Evolutionary conservation across 2,888 invertebrate species (phyloP).

Genomic region (Cerastoderma edule): DNA sequence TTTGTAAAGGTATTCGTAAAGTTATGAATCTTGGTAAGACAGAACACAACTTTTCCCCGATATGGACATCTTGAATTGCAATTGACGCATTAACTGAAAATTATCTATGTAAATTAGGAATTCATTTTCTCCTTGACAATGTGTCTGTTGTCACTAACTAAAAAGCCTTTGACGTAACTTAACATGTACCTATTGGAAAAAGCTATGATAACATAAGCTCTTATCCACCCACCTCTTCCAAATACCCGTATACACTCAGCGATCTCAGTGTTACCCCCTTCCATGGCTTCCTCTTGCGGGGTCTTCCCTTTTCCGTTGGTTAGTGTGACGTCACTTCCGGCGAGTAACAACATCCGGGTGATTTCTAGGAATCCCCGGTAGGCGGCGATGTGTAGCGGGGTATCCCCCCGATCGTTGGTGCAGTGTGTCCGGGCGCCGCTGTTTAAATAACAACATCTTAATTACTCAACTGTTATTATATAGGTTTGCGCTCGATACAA

Average conservation of each 20-base stretch:
- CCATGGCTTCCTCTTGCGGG: slow-evolving; percentile 69
- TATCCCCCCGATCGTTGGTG: slow-evolving; percentile 72
- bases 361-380: slow-evolving; percentile 70
- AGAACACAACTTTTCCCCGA: too few species aligned
- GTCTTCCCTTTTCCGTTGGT: slow-evolving; percentile 69
- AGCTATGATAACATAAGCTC: not conserved
- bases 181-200: not conserved
- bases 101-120: not conserved
- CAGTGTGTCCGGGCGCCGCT: slow-evolving; percentile 68
- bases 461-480: not conserved
- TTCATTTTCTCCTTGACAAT: not conserved
- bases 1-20: too few species aligned
- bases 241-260: slow-evolving; percentile 38
- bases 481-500: not conserved
- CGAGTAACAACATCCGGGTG: slow-evolving; percentile 53
- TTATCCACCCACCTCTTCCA: not conserved
- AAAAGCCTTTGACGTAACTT: not conserved
- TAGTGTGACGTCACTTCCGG: slow-evolving; percentile 61
- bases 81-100: not conserved
- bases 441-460: slow-evolving; percentile 5
- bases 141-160: not conserved
- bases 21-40: too few species aligned
- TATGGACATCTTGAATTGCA: not conserved
- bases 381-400: slow-evolving; percentile 71
- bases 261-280: slow-evolving; percentile 56